Base-by-base conservation (phyloP, 2,797 vertebrate species). In the Tapirus indicus region DNA sequence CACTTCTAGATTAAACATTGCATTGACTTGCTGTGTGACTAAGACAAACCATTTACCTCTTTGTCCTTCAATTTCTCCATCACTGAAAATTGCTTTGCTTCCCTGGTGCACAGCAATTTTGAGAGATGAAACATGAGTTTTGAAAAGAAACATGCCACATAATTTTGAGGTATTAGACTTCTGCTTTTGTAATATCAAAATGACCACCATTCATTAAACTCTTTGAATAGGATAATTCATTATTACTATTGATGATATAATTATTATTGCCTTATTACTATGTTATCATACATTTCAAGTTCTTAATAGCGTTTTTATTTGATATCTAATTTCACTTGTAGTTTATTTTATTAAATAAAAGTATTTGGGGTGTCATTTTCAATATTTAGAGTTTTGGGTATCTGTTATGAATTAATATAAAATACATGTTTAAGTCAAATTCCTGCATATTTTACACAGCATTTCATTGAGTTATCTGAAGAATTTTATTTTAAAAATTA, bases 121-220 rank as follows among this genome's bases (percentile, higher is more conserved):
- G 94, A 94, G 97, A 97, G 97, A 98, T 96, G 97, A 98, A 97
- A 97, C 92, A 74, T 97, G 88, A 97, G 92, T 96, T 98, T 97
- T 98, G 90, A 97, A 97, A 98, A 97, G 97, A 98, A 98, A 97
- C 94, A 97, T 90, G 72, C 97, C 88, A 95, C 94, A 86, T 95
- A 97, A 98, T 98, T 98, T 97, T 95, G 95, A 96, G 90, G 88
- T 88, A 95, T 97, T 97, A 97, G 71, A 95, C 96, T 96, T 90
- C 94, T 98, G 84, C 92, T 94, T 97, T 98, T 97, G 75, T 97
- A 97, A 95, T 97, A 96, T 71, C 71, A 96, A 97, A 95, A 96
- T 97, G 92, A 98, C 96, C 88, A 96, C 84, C 88, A 97, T 97
- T 98, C 97, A 97, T 97, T 97, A 97, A 94, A 82, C 92, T 83